These are phyloP conservation scores for Leptinotarsa rubiginosa DNA, from an alignment of 2,888 invertebrate species.

Conservation along the genomic window DNA sequence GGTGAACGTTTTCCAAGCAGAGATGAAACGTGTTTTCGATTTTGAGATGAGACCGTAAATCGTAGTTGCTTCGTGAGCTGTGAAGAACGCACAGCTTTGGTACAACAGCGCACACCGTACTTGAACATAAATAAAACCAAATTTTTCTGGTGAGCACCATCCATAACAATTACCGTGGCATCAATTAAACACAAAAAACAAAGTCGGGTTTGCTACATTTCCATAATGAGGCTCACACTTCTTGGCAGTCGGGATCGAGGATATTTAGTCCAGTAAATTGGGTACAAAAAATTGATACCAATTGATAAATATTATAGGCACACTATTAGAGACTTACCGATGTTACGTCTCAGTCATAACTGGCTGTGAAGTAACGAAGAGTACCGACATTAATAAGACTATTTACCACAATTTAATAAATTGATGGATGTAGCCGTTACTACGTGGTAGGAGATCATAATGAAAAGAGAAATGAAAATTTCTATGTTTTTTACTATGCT, in stretches of 20 bases:
- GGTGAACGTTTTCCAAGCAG: neutral
- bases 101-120: constrained; percentile 13
- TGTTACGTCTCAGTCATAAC: too few relatives aligned
- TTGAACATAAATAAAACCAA: constrained; percentile 28
- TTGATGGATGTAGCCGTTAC: too few relatives aligned
- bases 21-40: neutral
- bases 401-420: too few relatives aligned
- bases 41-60: constrained; percentile 6
- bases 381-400: too few relatives aligned
- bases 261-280: neutral
- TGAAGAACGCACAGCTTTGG: constrained; percentile 16
- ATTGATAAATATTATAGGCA: too few relatives aligned
- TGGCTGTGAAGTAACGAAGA: too few relatives aligned
- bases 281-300: neutral
- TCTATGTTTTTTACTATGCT: too few relatives aligned
- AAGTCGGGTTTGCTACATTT: constrained; percentile 30
- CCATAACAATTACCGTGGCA: constrained; percentile 39
- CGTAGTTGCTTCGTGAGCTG: constrained; percentile 6
- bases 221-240: constrained; percentile 34
- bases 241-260: constrained; percentile 10
- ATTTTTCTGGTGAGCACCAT: constrained; percentile 34
- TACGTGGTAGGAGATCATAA: too few relatives aligned
- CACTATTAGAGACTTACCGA: too few relatives aligned
- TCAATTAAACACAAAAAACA: constrained; percentile 34
- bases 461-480: too few relatives aligned